A percentile compares a stretch with the other conserved stretches of the same genome.
Evolutionary conservation across 2,797 vertebrate genomes (phyloP).

Genomic region (Sandelia bainsii): DNA sequence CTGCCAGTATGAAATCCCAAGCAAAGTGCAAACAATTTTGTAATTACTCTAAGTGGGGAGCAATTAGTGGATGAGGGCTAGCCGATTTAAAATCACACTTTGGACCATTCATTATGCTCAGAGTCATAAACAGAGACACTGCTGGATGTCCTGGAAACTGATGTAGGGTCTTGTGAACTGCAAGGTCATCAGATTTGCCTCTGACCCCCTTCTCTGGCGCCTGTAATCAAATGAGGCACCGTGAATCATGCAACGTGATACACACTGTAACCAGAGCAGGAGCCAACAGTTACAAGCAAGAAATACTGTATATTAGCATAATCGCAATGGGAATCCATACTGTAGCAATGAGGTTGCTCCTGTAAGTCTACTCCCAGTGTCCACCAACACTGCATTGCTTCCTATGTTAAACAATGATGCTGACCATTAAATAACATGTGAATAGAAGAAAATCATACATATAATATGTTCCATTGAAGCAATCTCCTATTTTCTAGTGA

Average conservation of each 20-base stretch:
- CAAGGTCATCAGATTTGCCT: constrained; percentile 73
- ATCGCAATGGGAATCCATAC: constrained; percentile 54
- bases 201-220: constrained; percentile 69
- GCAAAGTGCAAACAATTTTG: constrained; percentile 57
- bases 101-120: constrained; percentile 59
- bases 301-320: constrained; percentile 44
- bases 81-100: constrained; percentile 67
- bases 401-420: constrained; percentile 18
- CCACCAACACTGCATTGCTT: constrained; percentile 9
- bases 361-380: constrained; percentile 16
- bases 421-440: constrained; percentile 36
- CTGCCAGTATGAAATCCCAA: constrained; percentile 40
- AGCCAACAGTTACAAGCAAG: constrained; percentile 50
- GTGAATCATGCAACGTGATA: constrained; percentile 69
- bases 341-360: constrained; percentile 15
- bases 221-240: constrained; percentile 73
- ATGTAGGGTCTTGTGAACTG: constrained; percentile 52
- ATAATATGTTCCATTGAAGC: constrained; percentile 52
- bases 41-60: constrained; percentile 68
- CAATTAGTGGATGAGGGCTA: constrained; percentile 63
- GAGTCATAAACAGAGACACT: constrained; percentile 53
- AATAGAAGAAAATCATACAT: constrained; percentile 45
- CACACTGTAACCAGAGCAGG: constrained; percentile 47
- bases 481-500: constrained; percentile 44
- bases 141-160: constrained; percentile 62